Conservation (phyloP, 2,797 vertebrate species). For the Myotis myotis region DNA sequence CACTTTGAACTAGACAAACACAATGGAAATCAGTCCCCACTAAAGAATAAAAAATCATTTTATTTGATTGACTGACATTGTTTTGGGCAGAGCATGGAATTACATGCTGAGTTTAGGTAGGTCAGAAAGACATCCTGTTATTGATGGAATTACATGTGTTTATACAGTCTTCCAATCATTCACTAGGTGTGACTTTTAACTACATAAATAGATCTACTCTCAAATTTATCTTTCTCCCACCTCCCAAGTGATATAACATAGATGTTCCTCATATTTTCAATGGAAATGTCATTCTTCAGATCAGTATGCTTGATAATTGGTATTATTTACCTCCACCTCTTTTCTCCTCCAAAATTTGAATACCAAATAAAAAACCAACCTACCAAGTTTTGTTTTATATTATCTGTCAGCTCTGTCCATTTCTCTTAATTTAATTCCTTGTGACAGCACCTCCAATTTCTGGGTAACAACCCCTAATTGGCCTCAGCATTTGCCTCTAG, state of each 20-base stretch:
- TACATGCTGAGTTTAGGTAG: slow-evolving; percentile 33
- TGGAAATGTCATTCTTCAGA: not conserved
- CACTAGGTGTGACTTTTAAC: slow-evolving; percentile 48
- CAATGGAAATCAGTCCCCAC: slow-evolving; percentile 27
- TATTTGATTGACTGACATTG: slow-evolving; percentile 43
- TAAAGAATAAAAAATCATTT: slow-evolving; percentile 21
- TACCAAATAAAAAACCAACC: not conserved
- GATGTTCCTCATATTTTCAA: slow-evolving; percentile 36
- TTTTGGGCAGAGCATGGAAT: slow-evolving; percentile 64
- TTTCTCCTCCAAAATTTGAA: not conserved
- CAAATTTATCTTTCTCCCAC: slow-evolving; percentile 13
- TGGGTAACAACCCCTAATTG: not conserved
- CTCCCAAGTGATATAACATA: not conserved
- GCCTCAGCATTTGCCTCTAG: not conserved
- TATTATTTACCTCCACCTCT: not conserved
- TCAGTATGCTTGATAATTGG: not conserved
- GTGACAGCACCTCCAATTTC: not conserved
- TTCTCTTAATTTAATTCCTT: not conserved
- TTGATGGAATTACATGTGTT: not conserved
- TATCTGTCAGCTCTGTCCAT: not conserved
- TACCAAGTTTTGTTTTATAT: not conserved
- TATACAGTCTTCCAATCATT: not conserved
- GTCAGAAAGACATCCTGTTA: slow-evolving; percentile 49
- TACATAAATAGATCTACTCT: slow-evolving; percentile 19
- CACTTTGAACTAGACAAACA: slow-evolving; percentile 51